Evolutionary conservation across 2,888 invertebrate genomes (phyloP), one percentile per base, ranked within the genome.

Genomic region (Zeuzera pyrina): DNA sequence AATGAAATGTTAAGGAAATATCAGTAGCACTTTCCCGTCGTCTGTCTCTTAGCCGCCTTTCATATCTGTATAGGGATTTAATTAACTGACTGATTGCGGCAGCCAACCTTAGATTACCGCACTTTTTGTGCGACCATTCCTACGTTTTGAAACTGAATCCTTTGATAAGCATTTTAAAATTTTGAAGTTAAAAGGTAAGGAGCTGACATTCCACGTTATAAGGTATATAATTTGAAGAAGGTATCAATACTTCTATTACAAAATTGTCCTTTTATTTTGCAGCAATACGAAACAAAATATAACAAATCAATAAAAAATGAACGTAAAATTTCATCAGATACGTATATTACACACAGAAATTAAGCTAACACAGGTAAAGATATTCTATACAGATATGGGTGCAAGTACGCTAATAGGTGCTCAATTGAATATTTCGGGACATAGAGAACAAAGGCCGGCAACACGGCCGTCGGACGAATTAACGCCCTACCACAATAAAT

Each of bases 401-500:
- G 12, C 13, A 25, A 25, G 12, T 25, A 12, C 12, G 25, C 12
- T 25, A 25, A 25, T 12, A 25, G 25, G 12, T 12, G 8, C 12
- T 12, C 25, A 76, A 81, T 78, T 79, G 77, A 77, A 73, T 74
- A 68, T 74, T 58, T 60, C 49, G 54, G 62, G 61, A n/a, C 56
- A 49, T 33, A 57, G n/a, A 68, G 76, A 81, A 79, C 78, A 78
- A 81, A 77, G 66, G 77, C 70, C 74, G 71, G 76, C 68, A 66
- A 57, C 59, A 77, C 70, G 79, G 71, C 69, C 78, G 79, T 81
- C 81, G 64, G 71, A 43, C 64, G 67, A 60, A 79, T 81, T 81
- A 78, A 74, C 77, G 78, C 74, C 76, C 74, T 65, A 67, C 68
- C 56, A 68, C 74, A 64, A 79, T 81, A 81, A 83, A 83, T 81